These are phyloP conservation scores for Cheilosia grossa DNA, from an alignment of 2,888 invertebrate genomes.

Conservation along the genomic window DNA sequence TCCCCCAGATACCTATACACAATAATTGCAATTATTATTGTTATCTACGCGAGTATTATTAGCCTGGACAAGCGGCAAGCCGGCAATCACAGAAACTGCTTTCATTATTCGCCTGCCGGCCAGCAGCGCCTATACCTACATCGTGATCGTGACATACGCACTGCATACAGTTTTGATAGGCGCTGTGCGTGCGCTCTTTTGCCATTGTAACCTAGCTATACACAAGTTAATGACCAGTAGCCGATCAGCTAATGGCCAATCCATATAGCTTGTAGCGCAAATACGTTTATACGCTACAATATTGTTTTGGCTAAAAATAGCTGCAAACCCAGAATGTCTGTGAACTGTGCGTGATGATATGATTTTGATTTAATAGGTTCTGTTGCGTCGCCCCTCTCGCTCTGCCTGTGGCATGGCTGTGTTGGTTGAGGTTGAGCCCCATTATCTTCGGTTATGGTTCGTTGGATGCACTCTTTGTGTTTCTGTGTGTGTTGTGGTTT, in stretches of 20 bases:
- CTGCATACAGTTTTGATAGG: conserved; percentile 36
- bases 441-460: conserved; percentile 69
- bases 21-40: conserved; percentile 59
- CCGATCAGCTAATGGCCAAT: conserved; percentile 26
- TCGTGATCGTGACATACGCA: conserved; percentile 39
- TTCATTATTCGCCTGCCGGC: conserved; percentile 17
- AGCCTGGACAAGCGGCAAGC: conserved; percentile 44
- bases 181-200: conserved; percentile 2
- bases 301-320: conserved; percentile 60
- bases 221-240: conserved; percentile 71
- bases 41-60: conserved; percentile 44
- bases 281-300: conserved; percentile 4
- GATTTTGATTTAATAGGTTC: conserved; percentile 67
- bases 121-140: not conserved
- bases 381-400: not conserved
- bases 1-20: conserved; percentile 2
- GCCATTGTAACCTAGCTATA: conserved; percentile 21
- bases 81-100: conserved; percentile 22
- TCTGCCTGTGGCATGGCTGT: not conserved
- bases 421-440: conserved; percentile 21
- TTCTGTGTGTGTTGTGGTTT: not conserved
- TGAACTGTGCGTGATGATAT: conserved; percentile 64
- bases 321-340: conserved; percentile 58
- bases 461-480: conserved; percentile 34
- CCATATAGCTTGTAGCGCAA: not conserved